Evolutionary conservation across 2,797 vertebrate species (phyloP), one percentile per base, ranked within the genome.

Genomic region (Acanthurus lineatus): DNA sequence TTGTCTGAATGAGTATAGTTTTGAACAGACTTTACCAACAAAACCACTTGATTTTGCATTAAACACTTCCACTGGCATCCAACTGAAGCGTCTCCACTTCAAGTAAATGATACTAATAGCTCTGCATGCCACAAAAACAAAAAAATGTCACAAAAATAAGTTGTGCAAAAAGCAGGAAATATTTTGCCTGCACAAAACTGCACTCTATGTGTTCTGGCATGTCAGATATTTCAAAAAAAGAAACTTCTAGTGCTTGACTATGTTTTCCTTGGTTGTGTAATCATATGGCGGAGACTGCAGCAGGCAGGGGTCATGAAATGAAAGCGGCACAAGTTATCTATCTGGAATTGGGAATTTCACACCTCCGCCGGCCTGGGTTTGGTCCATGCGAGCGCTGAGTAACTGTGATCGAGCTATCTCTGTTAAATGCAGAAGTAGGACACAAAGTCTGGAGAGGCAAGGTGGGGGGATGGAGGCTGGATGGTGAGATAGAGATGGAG

Each of bases 341-440:
- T 82, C 42, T 83, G 66, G 81, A 84, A 88, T 89, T 78, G 66
- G 19, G 66, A 85, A 81, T 86, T 91, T 92, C 83, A 91, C 89
- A 84, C 77, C 75, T 81, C 84, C 40, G 69, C 83, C 35, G 71
- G 86, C 76, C 76, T 71, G 72, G 53, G 61, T 76, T 76, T 69
- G 40, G 47, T 62, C 45, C 14, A 12, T 42, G 69, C 32, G 57
- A 54, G 59, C 74, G 38, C 20, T 20, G 68, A 69, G 68, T 58
- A 70, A 9, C 68, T 72, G 79, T 17, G 65, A 81, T 72, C 4
- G 42, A 35, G 63, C 57, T 67, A 15, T 72, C 28, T 48, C 40
- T 47, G 65, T 22, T 70, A 32, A 32, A 60, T 64, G 83, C 38
- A 86, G 82, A 92, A 93, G 82, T 92, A 92, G 91, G 91, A 89